Conservation (phyloP, 2,888 invertebrate species). For the Acleris cristana region DNA sequence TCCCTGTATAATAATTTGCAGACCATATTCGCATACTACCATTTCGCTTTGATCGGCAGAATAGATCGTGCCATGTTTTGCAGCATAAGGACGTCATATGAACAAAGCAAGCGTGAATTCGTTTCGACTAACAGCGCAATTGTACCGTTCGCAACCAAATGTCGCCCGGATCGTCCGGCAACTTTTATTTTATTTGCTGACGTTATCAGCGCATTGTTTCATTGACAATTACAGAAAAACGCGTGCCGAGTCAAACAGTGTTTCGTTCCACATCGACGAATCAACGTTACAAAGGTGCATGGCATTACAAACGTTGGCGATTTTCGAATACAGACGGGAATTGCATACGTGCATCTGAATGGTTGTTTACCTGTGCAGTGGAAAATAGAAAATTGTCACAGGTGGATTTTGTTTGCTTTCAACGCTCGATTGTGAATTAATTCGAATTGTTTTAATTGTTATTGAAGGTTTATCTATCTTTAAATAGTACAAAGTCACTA, state of each 20-base stretch:
- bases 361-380: slow-evolving; percentile 19
- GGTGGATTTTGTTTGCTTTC: slow-evolving; percentile 22
- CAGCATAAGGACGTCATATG: neutral
- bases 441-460: slow-evolving; percentile 25
- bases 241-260: slow-evolving; percentile 34
- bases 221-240: slow-evolving; percentile 50
- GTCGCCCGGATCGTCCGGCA: slow-evolving; percentile 30
- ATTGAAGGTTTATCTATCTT: neutral
- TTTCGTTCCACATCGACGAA: slow-evolving; percentile 26
- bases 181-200: slow-evolving; percentile 43
- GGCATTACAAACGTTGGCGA: neutral
- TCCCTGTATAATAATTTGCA: no score
- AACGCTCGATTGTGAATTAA: slow-evolving; percentile 23
- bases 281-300: slow-evolving; percentile 6
- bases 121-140: neutral
- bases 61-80: neutral
- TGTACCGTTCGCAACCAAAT: slow-evolving; percentile 32
- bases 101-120: slow-evolving; percentile 5
- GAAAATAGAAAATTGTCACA: slow-evolving; percentile 32
- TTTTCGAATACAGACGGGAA: neutral
- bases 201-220: slow-evolving; percentile 52
- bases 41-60: no score
- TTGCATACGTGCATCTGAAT: neutral
- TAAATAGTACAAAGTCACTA: no score
- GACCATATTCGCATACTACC: no score